Percentiles rank a stretch among this genome's conserved stretches.
Conservation (phyloP, 2,797 vertebrate species). For the Diplodus puntazzo region DNA sequence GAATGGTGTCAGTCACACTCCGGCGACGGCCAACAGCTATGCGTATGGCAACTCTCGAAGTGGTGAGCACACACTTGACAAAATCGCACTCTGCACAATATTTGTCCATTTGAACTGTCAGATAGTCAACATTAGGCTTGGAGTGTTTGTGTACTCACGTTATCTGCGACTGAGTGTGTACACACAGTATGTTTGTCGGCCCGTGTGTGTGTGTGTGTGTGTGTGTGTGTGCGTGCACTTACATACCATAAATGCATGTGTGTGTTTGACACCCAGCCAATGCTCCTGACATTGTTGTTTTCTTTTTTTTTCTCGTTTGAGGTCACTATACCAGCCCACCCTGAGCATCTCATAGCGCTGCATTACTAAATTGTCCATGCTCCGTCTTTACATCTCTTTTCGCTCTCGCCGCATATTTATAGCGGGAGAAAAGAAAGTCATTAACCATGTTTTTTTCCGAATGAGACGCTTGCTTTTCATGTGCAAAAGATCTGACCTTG, state of each 20-base stretch:
- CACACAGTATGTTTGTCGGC: conserved; percentile 59
- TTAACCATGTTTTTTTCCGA: conserved; percentile 66
- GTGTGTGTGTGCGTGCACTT: no score
- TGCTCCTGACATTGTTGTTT: conserved; percentile 17
- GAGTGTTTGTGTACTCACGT: conserved; percentile 64
- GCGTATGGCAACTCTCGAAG: conserved; percentile 78
- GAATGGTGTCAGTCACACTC: conserved; percentile 61
- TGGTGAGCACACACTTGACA: conserved; percentile 67
- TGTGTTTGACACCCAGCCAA: conserved; percentile 31
- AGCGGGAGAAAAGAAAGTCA: conserved; percentile 60
- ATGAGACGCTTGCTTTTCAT: conserved; percentile 68
- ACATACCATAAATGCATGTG: conserved; percentile 2
- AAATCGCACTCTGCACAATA: conserved; percentile 4
- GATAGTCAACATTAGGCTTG: conserved; percentile 56
- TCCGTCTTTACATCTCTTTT: conserved; percentile 36
- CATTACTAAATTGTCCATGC: conserved; percentile 17
- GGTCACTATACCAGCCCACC: conserved; percentile 17
- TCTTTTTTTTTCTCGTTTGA: conserved; percentile 5
- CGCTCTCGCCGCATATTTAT: conserved; percentile 62
- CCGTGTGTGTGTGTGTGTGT: background rate
- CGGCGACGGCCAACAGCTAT: conserved; percentile 39
- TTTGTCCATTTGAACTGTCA: conserved; percentile 67
- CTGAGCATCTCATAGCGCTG: background rate
- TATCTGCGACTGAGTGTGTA: conserved; percentile 57
- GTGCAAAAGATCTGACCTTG: conserved; percentile 83